Conservation (phyloP, 1,140 invertebrate species). For the Camponotus vicinus region DNA sequence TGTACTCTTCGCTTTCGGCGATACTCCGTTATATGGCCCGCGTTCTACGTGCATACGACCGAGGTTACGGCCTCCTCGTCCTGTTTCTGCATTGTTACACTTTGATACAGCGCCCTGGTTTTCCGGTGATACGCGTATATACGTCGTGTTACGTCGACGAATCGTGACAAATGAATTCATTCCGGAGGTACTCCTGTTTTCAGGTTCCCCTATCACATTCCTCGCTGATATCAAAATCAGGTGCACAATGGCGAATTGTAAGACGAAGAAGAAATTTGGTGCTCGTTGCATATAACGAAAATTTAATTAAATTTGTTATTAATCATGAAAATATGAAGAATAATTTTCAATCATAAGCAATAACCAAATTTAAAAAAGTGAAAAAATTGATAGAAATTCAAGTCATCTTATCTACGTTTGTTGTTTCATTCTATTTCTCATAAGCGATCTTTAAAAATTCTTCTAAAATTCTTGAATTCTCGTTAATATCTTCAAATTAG, state of each 20-base stretch:
- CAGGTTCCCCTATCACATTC: constrained; percentile 31
- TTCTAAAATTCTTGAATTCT: background rate
- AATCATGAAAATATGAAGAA: background rate
- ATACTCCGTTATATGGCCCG: background rate
- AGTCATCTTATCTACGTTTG: too few species aligned
- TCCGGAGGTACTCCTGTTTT: constrained; percentile 24
- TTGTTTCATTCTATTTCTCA: background rate
- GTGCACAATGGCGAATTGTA: constrained; percentile 23
- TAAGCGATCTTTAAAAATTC: background rate
- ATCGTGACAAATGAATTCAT: constrained; percentile 55
- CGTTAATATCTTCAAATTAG: background rate
- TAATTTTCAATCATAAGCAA: background rate
- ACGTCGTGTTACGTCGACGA: constrained; percentile 16
- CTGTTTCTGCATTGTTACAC: constrained; percentile 42
- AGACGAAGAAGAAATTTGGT: constrained; percentile 19
- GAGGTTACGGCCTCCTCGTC: constrained; percentile 6
- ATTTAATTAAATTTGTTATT: constrained; percentile 9
- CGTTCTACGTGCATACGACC: background rate
- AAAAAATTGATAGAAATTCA: background rate
- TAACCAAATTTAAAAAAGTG: background rate
- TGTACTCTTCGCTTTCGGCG: constrained; percentile 45
- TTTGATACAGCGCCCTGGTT: constrained; percentile 42
- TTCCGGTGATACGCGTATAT: constrained; percentile 24
- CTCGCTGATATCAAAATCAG: constrained; percentile 28
- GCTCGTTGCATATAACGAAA: background rate